Conservation (phyloP, 2,888 invertebrate species). For the Schizotus pectinicornis region DNA sequence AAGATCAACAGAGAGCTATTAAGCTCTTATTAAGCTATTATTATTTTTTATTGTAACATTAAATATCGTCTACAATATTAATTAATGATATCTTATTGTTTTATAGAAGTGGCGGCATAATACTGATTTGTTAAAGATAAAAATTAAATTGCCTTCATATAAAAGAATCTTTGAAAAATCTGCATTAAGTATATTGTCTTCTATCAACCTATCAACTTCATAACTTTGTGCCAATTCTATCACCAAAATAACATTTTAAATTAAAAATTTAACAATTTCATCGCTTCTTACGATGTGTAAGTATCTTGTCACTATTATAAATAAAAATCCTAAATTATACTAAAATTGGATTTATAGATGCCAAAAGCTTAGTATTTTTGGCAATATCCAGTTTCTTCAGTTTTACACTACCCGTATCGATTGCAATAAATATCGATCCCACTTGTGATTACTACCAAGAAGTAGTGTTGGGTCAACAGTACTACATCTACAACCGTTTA, state of each 20-base stretch:
- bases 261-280: background rate
- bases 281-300: background rate
- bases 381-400: constrained; percentile 45
- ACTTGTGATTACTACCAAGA: constrained; percentile 60
- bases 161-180: too few relatives aligned
- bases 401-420: constrained; percentile 45
- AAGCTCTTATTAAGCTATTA: too few relatives aligned
- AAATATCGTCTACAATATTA: too few relatives aligned
- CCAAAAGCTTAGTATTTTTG: constrained; percentile 28
- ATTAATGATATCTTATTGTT: too few relatives aligned
- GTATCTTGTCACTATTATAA: constrained; percentile 33
- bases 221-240: background rate
- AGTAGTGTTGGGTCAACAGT: constrained; percentile 52
- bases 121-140: too few relatives aligned
- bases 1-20: too few relatives aligned
- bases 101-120: too few relatives aligned
- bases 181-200: background rate
- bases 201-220: background rate
- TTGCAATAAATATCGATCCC: constrained; percentile 52
- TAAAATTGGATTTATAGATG: background rate
- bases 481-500: constrained; percentile 60
- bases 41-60: too few relatives aligned
- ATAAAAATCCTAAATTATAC: constrained; percentile 38
- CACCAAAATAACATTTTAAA: background rate
- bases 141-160: too few relatives aligned